Base-by-base conservation (phyloP, 2,888 invertebrate species). In the Eupithecia inturbata region DNA sequence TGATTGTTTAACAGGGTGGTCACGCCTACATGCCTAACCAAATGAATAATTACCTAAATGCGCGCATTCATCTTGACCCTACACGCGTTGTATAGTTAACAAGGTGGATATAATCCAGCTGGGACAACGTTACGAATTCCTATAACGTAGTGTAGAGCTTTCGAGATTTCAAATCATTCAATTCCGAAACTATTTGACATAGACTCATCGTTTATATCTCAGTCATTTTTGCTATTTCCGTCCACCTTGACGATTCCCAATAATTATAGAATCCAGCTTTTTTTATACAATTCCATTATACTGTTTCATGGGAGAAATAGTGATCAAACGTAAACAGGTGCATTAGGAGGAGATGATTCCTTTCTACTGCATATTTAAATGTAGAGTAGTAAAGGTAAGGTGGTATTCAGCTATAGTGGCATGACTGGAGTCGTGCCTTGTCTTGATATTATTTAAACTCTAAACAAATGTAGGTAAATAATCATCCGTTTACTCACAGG, bases 171-270 rank as follows among this genome's bases (percentile, higher is more conserved):
- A 81, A 82, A 83, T 81, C 85, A 86, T 85, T 84, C 81, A 82
- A 78, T 79, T 82, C 64, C 78, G 68, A 82, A 83, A 82, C 82
- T 82, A 85, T 87, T 83, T 86, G 86, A 87, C 86, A 85, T 85
- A 86, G 87, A 87, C 74, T 86, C 85, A 85, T 84, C 82, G 83
- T 84, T 82, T 79, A 26, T 79, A 81, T 83, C 82, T 83, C 82
- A 78, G 79, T 81, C 78, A 82, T 82, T 83, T 84, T 83, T 77
- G 81, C 80, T 88, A 88, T 87, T 88, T 85, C 80, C 68, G 81
- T 82, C 81, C 84, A 84, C 84, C 84, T 85, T 85, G 83, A 84
- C 81, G 83, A 84, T 81, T 81, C 79, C 69, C 74, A 81, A 83
- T 81, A 80, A 81, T 84, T 81, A 83, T 81, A 80, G 78, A 80